These are phyloP conservation scores for Spilarctia lutea DNA, from an alignment of 2,888 invertebrate species.

Conservation along the genomic window DNA sequence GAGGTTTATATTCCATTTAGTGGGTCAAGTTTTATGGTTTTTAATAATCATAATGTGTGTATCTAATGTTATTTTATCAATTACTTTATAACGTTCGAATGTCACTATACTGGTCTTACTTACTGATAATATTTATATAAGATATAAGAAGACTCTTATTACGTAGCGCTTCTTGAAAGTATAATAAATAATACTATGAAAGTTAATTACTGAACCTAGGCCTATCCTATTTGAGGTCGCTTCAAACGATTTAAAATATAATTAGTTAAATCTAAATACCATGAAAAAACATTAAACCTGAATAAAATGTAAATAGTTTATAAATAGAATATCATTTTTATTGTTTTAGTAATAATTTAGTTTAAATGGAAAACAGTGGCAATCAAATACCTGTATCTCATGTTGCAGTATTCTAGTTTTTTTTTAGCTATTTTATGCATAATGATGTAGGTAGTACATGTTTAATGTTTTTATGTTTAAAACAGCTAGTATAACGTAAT, in stretches of 20 bases:
- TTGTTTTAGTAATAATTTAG: not conserved
- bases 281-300: no score
- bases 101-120: not conserved
- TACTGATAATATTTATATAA: no score
- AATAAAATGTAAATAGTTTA: no score
- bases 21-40: constrained; percentile 56
- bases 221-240: no score
- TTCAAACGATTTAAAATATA: not conserved
- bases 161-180: no score
- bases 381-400: no score
- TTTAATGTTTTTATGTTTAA: not conserved
- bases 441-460: not conserved
- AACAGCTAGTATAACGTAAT: not conserved
- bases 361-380: not conserved
- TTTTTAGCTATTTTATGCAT: not conserved
- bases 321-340: not conserved
- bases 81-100: not conserved
- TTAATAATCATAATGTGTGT: not conserved
- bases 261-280: not conserved
- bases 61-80: constrained; percentile 3
- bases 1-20: constrained; percentile 49
- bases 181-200: no score
- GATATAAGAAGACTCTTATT: no score
- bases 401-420: not conserved
- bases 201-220: no score